Evolutionary conservation across 2,113 vertebrate species (phyloP).

Genomic region (Rhea pennata): DNA sequence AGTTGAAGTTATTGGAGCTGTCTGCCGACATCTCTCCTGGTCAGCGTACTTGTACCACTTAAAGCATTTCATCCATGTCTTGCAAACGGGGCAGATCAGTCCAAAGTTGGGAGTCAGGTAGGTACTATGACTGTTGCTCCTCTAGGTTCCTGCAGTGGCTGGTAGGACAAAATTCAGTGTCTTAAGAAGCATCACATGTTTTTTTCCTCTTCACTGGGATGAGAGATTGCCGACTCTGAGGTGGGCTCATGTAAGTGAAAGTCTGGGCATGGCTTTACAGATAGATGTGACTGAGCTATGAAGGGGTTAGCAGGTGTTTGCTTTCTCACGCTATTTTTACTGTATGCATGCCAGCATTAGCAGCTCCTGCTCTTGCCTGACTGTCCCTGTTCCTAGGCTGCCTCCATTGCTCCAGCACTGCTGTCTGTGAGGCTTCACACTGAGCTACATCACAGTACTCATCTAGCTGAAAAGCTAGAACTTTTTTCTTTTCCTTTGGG

Average conservation of each 20-base stretch:
- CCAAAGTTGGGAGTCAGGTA: constrained; percentile 94
- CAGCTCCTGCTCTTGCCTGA: neutral
- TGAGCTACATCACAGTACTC: neutral
- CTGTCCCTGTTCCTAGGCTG: neutral
- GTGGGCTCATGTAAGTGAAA: neutral
- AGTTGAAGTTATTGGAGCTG: constrained; percentile 89
- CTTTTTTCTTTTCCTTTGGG: neutral
- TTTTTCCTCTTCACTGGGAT: neutral
- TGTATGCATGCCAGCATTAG: neutral
- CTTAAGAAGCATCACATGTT: neutral
- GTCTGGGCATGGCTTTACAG: neutral
- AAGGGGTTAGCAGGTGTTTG: neutral
- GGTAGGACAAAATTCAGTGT: neutral
- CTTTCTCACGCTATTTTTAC: neutral
- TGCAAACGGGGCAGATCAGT: constrained; percentile 85
- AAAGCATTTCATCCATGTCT: constrained; percentile 91
- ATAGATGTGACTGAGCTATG: neutral
- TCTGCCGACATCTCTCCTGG: constrained; percentile 91
- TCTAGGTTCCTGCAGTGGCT: neutral
- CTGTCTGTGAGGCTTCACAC: neutral
- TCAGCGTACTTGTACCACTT: constrained; percentile 92
- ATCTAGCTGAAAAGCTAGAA: neutral
- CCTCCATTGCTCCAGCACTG: neutral
- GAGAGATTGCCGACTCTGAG: neutral
- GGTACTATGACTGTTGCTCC: constrained; percentile 54